phyloP scores from a whole-genome alignment of 92 coral and sea anemone genomes.

The Phymanthus crucifer region DNA sequence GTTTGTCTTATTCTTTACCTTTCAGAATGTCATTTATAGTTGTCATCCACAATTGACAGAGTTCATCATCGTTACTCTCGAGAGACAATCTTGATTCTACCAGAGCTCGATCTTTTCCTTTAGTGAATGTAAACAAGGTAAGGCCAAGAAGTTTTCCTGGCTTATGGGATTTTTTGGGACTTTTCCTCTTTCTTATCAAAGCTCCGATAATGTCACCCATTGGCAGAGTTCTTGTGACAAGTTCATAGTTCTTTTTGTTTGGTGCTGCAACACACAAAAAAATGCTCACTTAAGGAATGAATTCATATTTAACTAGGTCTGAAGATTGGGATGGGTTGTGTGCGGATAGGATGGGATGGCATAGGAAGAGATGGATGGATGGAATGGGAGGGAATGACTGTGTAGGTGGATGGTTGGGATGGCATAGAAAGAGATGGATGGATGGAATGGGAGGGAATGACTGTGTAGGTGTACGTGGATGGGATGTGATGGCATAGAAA shows the following conservation, averaged over 20 bases:
- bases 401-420: too few relatives aligned
- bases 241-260: conserved; percentile 36
- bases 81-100: conserved; percentile 56
- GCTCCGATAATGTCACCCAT: conserved; percentile 68
- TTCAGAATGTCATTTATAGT: conserved; percentile 52
- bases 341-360: too few relatives aligned
- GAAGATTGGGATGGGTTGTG: too few relatives aligned
- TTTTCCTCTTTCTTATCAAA: conserved; percentile 56
- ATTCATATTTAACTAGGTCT: too few relatives aligned
- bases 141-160: conserved; percentile 63
- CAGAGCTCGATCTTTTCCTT: conserved; percentile 56
- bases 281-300: too few relatives aligned
- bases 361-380: too few relatives aligned
- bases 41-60: conserved; percentile 62
- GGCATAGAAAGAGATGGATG: too few relatives aligned
- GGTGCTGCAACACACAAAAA: conserved; percentile 52
- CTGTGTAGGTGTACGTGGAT: too few relatives aligned
- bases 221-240: conserved; percentile 51
- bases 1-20: conserved; percentile 31
- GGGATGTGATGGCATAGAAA: too few relatives aligned
- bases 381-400: too few relatives aligned
- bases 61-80: conserved; percentile 57
- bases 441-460: too few relatives aligned
- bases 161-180: conserved; percentile 26
- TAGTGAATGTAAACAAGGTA: conserved; percentile 54